Base-by-base conservation (phyloP, 2,888 invertebrate species). In the Portevinia maculata region DNA sequence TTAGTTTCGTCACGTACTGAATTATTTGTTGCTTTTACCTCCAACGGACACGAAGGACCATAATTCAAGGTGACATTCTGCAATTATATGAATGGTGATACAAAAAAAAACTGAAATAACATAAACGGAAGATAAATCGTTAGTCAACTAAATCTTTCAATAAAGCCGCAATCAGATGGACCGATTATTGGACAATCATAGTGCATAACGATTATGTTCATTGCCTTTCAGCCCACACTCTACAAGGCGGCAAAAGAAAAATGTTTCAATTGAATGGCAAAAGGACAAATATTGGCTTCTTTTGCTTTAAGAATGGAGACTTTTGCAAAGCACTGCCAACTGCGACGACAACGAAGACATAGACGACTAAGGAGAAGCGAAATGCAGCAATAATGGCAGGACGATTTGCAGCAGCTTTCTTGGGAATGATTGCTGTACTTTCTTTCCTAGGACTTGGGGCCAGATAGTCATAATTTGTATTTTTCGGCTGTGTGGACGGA, bases 131-230 rank as follows among this genome's bases (percentile, higher is more conserved):
- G 13, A 57, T 79, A 79, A 74, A 74, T 79, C 69, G 44, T 64
- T 50, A 13, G 44, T 21, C 52, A 19, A 76, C 1, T 69, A 62
- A 57, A 57, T 62, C 48, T 65, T 64, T 76, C 70, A 70, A 65
- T 59, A 39, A 67, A 73, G 28, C 39, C 65, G 17, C 71, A 55
- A 50, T 65, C 76, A 78, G 50, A 67, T 37, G 59, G 37, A 71
- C 30, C 28, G 78, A 83, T 83, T 83, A 83, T 83, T 62, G 78
- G 78, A 53, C 83, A 48, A 83, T 83, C 60, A 83, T 65, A 73
- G 78, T 71, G 71, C 71, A 83, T 83, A 83, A 83, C 67, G 83
- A 83, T 78, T 60, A 76, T 83, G 75, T 64, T 76, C 65, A 41
- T 76, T 50, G 78, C 64, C 50, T 62, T 34, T 41, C 37, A 28